These are phyloP conservation scores for Morpho achilles DNA, from an alignment of 2,888 invertebrate species.

Conservation along the genomic window DNA sequence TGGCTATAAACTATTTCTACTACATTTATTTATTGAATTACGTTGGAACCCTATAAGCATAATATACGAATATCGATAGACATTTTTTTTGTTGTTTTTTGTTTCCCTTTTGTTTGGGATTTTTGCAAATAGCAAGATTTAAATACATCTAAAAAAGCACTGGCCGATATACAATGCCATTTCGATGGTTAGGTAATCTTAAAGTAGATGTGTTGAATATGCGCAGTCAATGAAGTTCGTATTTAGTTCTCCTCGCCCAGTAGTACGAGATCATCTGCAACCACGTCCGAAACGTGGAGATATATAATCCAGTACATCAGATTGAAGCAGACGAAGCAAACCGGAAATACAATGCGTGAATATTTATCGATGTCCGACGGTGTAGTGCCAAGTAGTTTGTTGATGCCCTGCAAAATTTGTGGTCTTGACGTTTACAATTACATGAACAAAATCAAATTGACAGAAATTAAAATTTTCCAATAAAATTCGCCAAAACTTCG, in stretches of 20 bases:
- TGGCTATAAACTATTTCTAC: conserved; percentile 5
- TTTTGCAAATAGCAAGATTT: conserved; percentile 27
- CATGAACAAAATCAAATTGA: not conserved
- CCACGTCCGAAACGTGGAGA: conserved; percentile 96
- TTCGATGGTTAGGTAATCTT: conserved; percentile 16
- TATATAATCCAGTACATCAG: conserved; percentile 99
- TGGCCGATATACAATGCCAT: conserved; percentile 19
- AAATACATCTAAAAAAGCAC: conserved; percentile 30
- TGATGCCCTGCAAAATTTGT: conserved; percentile 83
- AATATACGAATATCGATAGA: conserved; percentile 9
- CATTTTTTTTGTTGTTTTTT: conserved; percentile 25
- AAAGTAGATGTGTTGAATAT: not conserved
- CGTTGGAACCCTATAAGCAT: conserved; percentile 6
- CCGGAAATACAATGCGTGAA: conserved; percentile 98
- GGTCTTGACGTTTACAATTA: conserved; percentile 38
- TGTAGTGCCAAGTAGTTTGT: conserved; percentile 93
- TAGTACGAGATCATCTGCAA: conserved; percentile 93
- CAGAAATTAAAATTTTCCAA: conserved; percentile 2
- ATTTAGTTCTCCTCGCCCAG: conserved; percentile 78
- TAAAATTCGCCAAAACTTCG: conserved; percentile 23
- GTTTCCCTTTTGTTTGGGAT: conserved; percentile 23
- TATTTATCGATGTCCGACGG: conserved; percentile 99
- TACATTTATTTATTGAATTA: conserved; percentile 12
- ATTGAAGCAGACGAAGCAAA: conserved; percentile 99
- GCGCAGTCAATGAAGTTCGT: not conserved